phyloP scores from a whole-genome alignment of 2,113 vertebrate genomes.

The Carassius carassius region DNA sequence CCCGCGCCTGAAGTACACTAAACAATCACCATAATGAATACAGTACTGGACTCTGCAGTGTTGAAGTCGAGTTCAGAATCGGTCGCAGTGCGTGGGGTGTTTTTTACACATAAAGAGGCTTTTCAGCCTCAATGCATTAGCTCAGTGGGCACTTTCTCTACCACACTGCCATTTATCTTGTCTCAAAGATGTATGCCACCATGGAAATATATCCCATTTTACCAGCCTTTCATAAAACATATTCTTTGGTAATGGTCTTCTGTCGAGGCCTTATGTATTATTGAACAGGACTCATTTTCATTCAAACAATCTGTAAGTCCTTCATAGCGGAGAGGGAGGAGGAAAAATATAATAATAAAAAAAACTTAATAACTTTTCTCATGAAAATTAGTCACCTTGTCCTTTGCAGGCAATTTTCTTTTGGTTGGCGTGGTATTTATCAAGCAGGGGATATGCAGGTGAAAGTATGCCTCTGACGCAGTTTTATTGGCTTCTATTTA shows the following conservation, averaged over 20 bases:
- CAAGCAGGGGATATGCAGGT: constrained; percentile 63
- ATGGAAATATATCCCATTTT: constrained; percentile 71
- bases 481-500: constrained; percentile 68
- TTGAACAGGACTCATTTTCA: constrained; percentile 76
- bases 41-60: not conserved
- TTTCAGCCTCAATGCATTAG: constrained; percentile 63
- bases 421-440: constrained; percentile 66
- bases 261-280: constrained; percentile 74
- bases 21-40: constrained; percentile 37
- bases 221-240: constrained; percentile 74
- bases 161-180: constrained; percentile 70
- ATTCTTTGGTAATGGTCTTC: constrained; percentile 75
- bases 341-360: constrained; percentile 33
- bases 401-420: constrained; percentile 71
- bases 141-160: constrained; percentile 65
- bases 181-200: constrained; percentile 67
- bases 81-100: constrained; percentile 32
- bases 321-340: constrained; percentile 49
- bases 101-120: constrained; percentile 60
- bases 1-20: constrained; percentile 12
- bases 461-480: constrained; percentile 60
- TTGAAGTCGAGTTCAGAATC: constrained; percentile 44
- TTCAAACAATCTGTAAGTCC: constrained; percentile 74
- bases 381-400: constrained; percentile 69
- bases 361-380: constrained; percentile 64